These are phyloP conservation scores for Isotomurus palustris DNA, from an alignment of 2,888 invertebrate species.

Conservation along the genomic window DNA sequence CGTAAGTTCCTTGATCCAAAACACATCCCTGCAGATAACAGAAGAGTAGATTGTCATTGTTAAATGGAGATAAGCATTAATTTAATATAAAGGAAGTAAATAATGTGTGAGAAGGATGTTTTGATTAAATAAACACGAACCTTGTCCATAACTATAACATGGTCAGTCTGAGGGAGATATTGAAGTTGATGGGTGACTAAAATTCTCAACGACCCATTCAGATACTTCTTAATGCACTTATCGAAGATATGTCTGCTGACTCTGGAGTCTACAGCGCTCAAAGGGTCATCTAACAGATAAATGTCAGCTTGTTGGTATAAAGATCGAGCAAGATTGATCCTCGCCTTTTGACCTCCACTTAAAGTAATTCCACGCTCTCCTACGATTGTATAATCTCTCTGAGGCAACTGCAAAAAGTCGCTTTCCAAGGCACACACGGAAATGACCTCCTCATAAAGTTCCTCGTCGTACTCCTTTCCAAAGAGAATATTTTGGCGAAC, in stretches of 20 bases:
- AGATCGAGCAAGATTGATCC: constrained; percentile 66
- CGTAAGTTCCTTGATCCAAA: constrained; percentile 29
- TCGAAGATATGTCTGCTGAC: constrained; percentile 53
- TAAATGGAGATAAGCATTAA: no score
- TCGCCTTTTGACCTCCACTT: constrained; percentile 72
- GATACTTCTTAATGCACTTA: constrained; percentile 49
- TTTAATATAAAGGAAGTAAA: constrained; percentile 48
- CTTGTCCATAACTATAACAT: constrained; percentile 53
- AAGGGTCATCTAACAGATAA: constrained; percentile 54
- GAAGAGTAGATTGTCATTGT: background rate
- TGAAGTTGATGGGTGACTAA: constrained; percentile 81
- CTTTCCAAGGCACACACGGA: constrained; percentile 51
- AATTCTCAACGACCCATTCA: constrained; percentile 63
- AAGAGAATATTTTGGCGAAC: constrained; percentile 39
- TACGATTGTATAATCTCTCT: constrained; percentile 34
- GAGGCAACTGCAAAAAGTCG: constrained; percentile 31
- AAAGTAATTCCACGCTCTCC: constrained; percentile 64
- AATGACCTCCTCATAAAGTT: constrained; percentile 52
- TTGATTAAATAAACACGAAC: no score
- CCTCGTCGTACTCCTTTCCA: constrained; percentile 26
- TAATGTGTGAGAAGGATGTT: constrained; percentile 49
- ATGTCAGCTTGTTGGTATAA: constrained; percentile 52
- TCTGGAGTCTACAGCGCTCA: constrained; percentile 52
- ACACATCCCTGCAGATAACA: constrained; percentile 15
- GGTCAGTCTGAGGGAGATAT: constrained; percentile 49